A percentile compares a stretch with the other conserved stretches of the same genome.
These are phyloP conservation scores for Venturia canescens DNA, from an alignment of 1,140 invertebrate genomes.

Conservation along the genomic window DNA sequence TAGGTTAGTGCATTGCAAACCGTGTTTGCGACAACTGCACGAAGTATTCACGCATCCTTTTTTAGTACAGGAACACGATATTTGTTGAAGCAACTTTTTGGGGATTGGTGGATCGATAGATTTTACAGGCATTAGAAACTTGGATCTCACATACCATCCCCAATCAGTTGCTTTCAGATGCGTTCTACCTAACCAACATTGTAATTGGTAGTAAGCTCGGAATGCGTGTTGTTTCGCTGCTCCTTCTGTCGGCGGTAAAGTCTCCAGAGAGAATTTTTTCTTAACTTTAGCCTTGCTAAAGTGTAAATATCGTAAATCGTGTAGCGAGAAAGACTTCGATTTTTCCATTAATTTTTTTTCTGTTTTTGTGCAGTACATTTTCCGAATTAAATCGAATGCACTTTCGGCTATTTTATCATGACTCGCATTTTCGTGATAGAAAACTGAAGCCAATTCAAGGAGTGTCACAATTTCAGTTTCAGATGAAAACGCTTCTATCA, in stretches of 20 bases:
- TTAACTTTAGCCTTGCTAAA: constrained; percentile 19
- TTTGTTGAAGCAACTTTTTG: constrained; percentile 26
- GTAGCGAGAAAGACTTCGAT: background rate
- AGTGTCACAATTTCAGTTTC: constrained; percentile 42
- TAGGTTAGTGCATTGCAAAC: constrained; percentile 35
- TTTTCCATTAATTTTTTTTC: constrained; percentile 27
- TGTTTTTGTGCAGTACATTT: background rate
- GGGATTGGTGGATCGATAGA: constrained; percentile 34
- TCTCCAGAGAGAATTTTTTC: constrained; percentile 20
- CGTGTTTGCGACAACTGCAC: constrained; percentile 25
- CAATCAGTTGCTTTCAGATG: constrained; percentile 13
- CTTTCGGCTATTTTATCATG: background rate
- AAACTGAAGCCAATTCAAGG: background rate
- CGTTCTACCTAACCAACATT: constrained; percentile 35
- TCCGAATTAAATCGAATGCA: background rate
- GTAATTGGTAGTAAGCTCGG: constrained; percentile 46
- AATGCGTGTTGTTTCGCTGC: constrained; percentile 47
- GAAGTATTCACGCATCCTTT: constrained; percentile 36
- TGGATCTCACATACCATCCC: background rate
- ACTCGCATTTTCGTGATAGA: background rate
- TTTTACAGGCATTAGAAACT: constrained; percentile 9
- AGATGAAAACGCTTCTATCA: constrained; percentile 44
- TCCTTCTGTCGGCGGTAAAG: constrained; percentile 49
- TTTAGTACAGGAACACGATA: constrained; percentile 28
- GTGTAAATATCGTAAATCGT: background rate